phyloP scores from a whole-genome alignment of 2,797 vertebrate genomes.

The Pipistrellus pygmaeus region DNA sequence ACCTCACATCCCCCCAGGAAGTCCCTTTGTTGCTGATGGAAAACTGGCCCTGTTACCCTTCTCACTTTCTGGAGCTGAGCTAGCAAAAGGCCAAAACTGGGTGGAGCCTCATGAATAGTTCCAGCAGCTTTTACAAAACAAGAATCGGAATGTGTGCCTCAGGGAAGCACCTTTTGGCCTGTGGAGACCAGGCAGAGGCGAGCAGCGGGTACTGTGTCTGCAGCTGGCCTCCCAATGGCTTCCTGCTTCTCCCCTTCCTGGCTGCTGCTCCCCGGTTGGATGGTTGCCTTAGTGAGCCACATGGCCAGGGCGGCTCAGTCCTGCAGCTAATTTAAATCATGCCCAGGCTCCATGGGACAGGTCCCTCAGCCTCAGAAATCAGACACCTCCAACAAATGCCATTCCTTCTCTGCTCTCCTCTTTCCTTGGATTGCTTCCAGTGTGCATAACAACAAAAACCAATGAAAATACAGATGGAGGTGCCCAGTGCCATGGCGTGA shows the following conservation, averaged over 20 bases:
- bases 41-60: background rate
- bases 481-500: slow-evolving; percentile 55
- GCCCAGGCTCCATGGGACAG: background rate
- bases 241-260: too few relatives aligned
- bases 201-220: background rate
- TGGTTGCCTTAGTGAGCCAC: background rate
- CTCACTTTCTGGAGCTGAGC: background rate
- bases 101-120: background rate
- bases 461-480: slow-evolving; percentile 79
- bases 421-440: slow-evolving; percentile 60
- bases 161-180: background rate
- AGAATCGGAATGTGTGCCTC: background rate
- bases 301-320: slow-evolving; percentile 73
- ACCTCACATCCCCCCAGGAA: background rate
- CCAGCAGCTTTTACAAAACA: background rate
- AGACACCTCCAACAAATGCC: slow-evolving; percentile 19
- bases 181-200: background rate
- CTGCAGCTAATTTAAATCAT: slow-evolving; percentile 66
- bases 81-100: background rate
- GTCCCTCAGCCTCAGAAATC: slow-evolving; percentile 57
- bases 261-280: background rate
- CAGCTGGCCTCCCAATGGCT: background rate
- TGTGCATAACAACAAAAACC: slow-evolving; percentile 42
- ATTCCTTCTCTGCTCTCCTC: slow-evolving; percentile 59
- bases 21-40: background rate